These are phyloP conservation scores for Nyctibius bracteatus DNA, from an alignment of 2,113 vertebrate species.

Conservation along the genomic window DNA sequence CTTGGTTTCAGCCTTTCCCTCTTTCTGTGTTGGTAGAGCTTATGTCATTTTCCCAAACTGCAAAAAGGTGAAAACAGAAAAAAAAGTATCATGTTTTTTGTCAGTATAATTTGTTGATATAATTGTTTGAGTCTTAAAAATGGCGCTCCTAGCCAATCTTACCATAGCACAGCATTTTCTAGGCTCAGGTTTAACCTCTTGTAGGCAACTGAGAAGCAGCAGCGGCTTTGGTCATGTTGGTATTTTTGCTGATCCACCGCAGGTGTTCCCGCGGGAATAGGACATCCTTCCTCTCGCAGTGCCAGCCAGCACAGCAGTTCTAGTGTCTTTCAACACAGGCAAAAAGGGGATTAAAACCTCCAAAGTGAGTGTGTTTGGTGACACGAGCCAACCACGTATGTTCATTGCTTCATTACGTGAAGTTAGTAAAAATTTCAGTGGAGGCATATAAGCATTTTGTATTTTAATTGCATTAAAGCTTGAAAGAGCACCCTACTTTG, in stretches of 20 bases:
- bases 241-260: not conserved
- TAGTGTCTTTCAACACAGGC: not conserved
- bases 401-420: not conserved
- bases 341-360: not conserved
- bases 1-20: not conserved
- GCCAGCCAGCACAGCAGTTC: not conserved
- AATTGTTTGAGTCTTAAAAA: not conserved
- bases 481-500: not conserved
- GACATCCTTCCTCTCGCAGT: not conserved
- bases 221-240: not conserved
- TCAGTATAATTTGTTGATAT: not conserved
- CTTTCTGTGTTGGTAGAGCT: not conserved
- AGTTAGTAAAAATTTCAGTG: not conserved
- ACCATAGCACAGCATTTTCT: not conserved
- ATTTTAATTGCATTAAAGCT: not conserved
- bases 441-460: not conserved
- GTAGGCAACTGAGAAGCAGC: not conserved
- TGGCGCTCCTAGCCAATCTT: not conserved
- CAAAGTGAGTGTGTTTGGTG: not conserved
- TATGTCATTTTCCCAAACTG: not conserved
- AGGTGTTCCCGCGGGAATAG: not conserved
- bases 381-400: not conserved
- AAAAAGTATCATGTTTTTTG: not conserved
- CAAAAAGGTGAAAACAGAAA: not conserved
- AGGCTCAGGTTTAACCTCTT: not conserved